A percentile compares a stretch with the other conserved stretches of the same genome.
These are phyloP conservation scores for Acleris literana DNA, from an alignment of 2,888 invertebrate genomes.

Conservation along the genomic window DNA sequence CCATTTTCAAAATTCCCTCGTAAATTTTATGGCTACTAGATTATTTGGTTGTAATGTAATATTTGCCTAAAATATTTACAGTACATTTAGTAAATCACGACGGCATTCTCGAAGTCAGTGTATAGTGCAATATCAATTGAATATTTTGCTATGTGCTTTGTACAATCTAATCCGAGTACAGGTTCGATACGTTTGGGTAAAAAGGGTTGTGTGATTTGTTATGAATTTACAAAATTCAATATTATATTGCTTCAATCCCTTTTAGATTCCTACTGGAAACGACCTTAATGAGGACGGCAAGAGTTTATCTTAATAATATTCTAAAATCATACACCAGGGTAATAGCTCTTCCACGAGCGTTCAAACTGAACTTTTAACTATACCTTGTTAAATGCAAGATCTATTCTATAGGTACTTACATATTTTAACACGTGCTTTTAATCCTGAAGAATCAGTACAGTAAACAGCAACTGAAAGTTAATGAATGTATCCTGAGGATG, in stretches of 20 bases:
- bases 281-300: conserved; percentile 48
- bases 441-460: conserved; percentile 36
- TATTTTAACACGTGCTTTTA: conserved; percentile 22
- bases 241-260: conserved; percentile 61
- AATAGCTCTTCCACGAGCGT: conserved; percentile 49
- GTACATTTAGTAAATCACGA: conserved; percentile 5
- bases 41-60: conserved; percentile 49
- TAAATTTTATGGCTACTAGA: conserved; percentile 54
- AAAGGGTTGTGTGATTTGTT: conserved; percentile 80
- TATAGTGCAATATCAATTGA: conserved; percentile 25
- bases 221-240: conserved; percentile 72
- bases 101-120: conserved; percentile 6
- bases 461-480: conserved; percentile 29
- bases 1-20: conserved; percentile 62
- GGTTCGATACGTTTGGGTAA: conserved; percentile 72
- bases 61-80: conserved; percentile 46
- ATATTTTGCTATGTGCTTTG: conserved; percentile 63
- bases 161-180: conserved; percentile 59
- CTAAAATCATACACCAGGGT: conserved; percentile 69
- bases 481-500: neutral
- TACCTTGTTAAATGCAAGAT: conserved; percentile 46
- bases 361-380: conserved; percentile 51
- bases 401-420: conserved; percentile 31
- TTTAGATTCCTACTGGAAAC: conserved; percentile 49
- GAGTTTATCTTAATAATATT: conserved; percentile 48